Percentiles rank a stretch among this genome's conserved stretches.
Evolutionary conservation across 2,797 vertebrate genomes (phyloP).

Genomic region (Tiaroga cobitis): DNA sequence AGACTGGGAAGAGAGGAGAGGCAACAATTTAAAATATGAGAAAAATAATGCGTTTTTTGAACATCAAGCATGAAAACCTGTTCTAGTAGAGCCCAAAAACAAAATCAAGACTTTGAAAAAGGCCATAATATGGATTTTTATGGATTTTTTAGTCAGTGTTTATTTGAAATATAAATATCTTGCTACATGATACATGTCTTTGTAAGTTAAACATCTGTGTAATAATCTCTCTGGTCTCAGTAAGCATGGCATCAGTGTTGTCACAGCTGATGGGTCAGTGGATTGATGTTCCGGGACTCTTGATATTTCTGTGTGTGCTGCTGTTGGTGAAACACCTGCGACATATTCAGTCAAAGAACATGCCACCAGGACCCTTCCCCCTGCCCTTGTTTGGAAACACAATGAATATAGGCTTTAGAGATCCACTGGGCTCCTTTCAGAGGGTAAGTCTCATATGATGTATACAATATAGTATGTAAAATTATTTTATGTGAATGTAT

Average conservation of each 20-base stretch:
- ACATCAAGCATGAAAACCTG: no score
- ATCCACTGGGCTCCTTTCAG: constrained; percentile 56
- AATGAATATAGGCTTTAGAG: constrained; percentile 50
- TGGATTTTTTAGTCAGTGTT: neutral
- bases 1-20: no score
- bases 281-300: constrained; percentile 58
- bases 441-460: constrained; percentile 55
- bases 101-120: no score
- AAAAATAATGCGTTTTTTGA: no score
- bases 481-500: neutral
- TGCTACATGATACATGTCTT: neutral
- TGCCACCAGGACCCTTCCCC: constrained; percentile 66
- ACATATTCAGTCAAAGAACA: constrained; percentile 40
- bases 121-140: no score
- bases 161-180: neutral
- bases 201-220: neutral
- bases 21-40: no score
- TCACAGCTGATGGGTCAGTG: constrained; percentile 26
- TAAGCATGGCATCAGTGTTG: constrained; percentile 12
- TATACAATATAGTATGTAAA: neutral
- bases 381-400: constrained; percentile 68
- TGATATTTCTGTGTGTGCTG: constrained; percentile 62
- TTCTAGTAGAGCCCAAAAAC: no score
- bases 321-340: constrained; percentile 63
- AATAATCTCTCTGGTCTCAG: neutral